Evolutionary conservation across 2,113 vertebrate genomes (phyloP).

Genomic region (Tyrannus savana): DNA sequence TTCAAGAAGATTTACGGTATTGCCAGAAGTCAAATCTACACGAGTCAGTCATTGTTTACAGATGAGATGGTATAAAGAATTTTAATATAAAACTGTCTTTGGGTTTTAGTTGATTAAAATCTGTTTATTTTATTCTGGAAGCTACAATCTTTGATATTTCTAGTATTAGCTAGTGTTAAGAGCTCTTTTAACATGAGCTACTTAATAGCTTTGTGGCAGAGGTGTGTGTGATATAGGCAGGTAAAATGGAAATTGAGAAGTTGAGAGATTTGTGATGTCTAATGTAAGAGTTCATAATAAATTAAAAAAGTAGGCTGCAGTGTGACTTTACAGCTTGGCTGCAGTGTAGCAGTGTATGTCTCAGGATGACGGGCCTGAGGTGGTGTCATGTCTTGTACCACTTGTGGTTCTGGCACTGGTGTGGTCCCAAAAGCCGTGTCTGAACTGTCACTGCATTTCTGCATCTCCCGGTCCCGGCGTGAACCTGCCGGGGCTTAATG

Average conservation of each 20-base stretch:
- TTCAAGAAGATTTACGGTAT: accelerated
- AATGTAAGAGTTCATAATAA: background rate
- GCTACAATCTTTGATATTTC: background rate
- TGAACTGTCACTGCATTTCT: background rate
- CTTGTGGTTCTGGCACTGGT: background rate
- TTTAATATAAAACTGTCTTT: background rate
- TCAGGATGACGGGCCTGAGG: background rate
- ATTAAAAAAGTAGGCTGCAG: background rate
- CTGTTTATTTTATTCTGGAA: background rate
- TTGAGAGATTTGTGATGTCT: background rate
- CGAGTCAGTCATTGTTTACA: background rate
- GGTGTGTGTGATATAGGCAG: background rate
- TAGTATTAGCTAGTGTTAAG: background rate
- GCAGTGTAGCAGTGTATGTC: background rate
- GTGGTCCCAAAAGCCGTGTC: background rate
- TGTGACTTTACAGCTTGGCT: background rate
- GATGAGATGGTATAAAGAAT: background rate
- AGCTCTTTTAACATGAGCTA: background rate
- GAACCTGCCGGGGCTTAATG: background rate
- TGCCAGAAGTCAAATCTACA: background rate
- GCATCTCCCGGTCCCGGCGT: accelerated
- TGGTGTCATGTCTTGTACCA: background rate
- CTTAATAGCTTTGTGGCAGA: background rate
- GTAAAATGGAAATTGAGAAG: background rate
- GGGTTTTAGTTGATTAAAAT: background rate